Evolutionary conservation across 2,888 invertebrate genomes (phyloP), one percentile per base, ranked within the genome.

Genomic region (Parthenolecanium corni): DNA sequence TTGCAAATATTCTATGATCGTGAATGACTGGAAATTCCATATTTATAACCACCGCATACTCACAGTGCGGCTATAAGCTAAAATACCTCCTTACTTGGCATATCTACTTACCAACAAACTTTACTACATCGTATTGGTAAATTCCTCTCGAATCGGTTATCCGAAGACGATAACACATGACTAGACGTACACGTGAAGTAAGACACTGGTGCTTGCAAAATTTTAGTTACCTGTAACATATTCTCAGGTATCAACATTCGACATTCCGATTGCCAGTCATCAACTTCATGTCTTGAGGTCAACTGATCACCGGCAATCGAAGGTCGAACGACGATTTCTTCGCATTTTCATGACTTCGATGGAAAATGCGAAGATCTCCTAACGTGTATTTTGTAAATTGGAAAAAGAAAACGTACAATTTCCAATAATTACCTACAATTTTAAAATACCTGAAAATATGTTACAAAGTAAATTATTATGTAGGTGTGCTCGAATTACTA

Each of bases 201-300:
- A 57, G 25, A 52, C 52, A 44, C 62, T 23, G 51, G 62, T 52
- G 62, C 52, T 62, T 62, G 52, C 23, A 23, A 62, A 62, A 52
- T 38, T 61, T 36, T 61, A 40, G 18, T 31, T 51, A 40, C 61
- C 61, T 61, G 61, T 61, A 61, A 61, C 61, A 61, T 61, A 61
- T 61, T 61, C 61, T 61, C 61, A 61, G 61, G 61, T 61, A 61
- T 51, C 38, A 51, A 11, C 24, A 52, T 11, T 52, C 25, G n/a
- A 16, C 23, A n/a, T 31, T 52, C 18, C 44, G 44, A 42, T 42
- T 42, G 44, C 44, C 44, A 42, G 44, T 18, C 44, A 42, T 42
- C 44, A 31, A 31, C 31, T 6, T 31, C 9, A 31, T 31, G 4
- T 31, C 31, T 14, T 42, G 14, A 42, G 14, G 4, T 42, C 9